Conservation (phyloP, 2,888 invertebrate genomes). For the Oxycera nigricornis region DNA sequence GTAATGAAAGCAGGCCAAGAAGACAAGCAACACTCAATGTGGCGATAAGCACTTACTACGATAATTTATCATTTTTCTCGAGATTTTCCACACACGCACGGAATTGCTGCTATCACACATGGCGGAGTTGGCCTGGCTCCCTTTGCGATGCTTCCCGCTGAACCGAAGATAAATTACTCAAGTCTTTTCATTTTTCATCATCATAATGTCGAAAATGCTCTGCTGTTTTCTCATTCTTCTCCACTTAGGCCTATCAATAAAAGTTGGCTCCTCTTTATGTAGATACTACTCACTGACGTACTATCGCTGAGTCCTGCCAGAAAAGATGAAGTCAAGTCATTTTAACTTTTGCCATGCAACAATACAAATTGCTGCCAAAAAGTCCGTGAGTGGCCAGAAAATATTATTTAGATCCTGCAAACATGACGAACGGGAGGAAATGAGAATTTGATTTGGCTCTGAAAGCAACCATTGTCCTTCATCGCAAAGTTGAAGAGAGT, state of each 20-base stretch:
- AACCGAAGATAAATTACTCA: slow-evolving; percentile 16
- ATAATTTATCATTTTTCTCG: not conserved
- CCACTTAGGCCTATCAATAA: slow-evolving; percentile 2
- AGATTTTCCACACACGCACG: not conserved
- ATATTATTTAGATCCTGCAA: not conserved
- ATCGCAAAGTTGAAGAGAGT: slow-evolving; percentile 3
- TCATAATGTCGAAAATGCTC: slow-evolving; percentile 11
- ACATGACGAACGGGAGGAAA: not conserved
- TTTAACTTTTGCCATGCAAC: slow-evolving; percentile 24
- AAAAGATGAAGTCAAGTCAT: slow-evolving; percentile 34
- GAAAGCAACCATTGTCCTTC: slow-evolving; percentile 3
- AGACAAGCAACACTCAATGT: too few relatives aligned
- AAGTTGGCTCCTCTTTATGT: not conserved
- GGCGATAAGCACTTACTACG: not conserved
- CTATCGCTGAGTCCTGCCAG: slow-evolving; percentile 16
- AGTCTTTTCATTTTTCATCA: slow-evolving; percentile 25
- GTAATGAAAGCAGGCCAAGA: too few relatives aligned
- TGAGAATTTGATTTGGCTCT: not conserved
- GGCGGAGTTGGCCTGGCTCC: too few relatives aligned
- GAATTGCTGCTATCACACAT: not conserved
- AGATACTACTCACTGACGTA: not conserved
- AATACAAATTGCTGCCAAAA: slow-evolving; percentile 26
- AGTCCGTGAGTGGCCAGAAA: slow-evolving; percentile 20
- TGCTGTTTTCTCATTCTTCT: not conserved
- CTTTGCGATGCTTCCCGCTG: slow-evolving; percentile 1